Conservation (phyloP, 2,797 vertebrate species). For the Limnodromus scolopaceus region DNA sequence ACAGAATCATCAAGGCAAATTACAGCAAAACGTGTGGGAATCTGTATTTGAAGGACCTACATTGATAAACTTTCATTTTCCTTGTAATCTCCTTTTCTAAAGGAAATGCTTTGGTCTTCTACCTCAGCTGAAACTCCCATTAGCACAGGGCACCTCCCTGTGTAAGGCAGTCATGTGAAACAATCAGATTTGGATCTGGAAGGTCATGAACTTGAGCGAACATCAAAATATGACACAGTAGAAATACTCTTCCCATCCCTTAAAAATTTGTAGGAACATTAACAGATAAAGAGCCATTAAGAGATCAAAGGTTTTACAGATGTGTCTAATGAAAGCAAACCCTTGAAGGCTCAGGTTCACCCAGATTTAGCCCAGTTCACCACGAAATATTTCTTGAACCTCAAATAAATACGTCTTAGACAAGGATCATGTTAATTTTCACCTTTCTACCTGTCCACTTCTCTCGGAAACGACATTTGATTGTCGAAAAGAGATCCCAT, state of each 20-base stretch:
- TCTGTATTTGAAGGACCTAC: neutral
- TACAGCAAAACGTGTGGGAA: neutral
- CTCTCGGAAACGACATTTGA: neutral
- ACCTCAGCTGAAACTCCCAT: neutral
- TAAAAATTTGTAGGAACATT: neutral
- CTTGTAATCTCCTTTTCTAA: neutral
- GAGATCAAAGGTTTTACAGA: neutral
- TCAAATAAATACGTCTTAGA: neutral
- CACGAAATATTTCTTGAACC: neutral
- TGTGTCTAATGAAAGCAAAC: neutral
- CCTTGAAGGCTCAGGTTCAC: neutral
- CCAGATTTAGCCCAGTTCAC: neutral
- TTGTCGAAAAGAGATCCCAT: neutral
- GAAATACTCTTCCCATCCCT: neutral
- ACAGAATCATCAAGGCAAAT: neutral
- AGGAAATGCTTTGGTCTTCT: neutral
- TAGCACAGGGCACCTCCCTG: neutral
- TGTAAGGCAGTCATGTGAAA: neutral
- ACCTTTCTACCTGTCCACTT: constrained; percentile 8
- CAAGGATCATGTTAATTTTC: neutral
- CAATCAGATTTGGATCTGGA: neutral
- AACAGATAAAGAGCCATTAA: neutral
- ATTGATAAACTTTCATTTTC: neutral
- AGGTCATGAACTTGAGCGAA: neutral
- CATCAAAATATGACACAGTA: neutral